phyloP scores from a whole-genome alignment of 2,888 invertebrate species.

The Elmis aenea region DNA sequence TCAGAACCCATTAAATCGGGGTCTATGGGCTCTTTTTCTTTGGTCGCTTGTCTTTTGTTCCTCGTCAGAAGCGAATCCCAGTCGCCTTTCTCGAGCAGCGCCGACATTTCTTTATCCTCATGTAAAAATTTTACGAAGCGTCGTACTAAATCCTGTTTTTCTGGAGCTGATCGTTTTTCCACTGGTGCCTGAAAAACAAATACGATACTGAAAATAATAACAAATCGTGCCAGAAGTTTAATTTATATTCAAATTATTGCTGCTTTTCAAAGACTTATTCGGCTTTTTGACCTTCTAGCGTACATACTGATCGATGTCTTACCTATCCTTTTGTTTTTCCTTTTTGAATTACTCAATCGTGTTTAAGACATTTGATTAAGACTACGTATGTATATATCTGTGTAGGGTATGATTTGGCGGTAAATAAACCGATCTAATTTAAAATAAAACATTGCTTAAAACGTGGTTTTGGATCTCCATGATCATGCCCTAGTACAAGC shows the following conservation, averaged over 20 bases:
- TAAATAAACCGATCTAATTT: too few species aligned
- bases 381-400: too few species aligned
- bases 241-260: not conserved
- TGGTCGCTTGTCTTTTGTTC: constrained; percentile 21
- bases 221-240: too few species aligned
- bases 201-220: not conserved
- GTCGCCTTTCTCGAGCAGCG: not conserved
- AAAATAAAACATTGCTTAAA: too few species aligned
- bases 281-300: not conserved
- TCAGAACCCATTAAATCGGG: constrained; percentile 14
- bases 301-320: too few species aligned
- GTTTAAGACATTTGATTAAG: too few species aligned
- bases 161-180: constrained; percentile 1
- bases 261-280: constrained; percentile 2
- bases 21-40: constrained; percentile 13
- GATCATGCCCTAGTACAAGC: too few species aligned
- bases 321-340: too few species aligned
- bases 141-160: constrained; percentile 30
- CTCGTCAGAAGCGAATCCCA: constrained; percentile 10
- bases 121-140: constrained; percentile 39
- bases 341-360: too few species aligned
- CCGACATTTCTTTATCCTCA: constrained; percentile 36
- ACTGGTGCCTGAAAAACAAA: constrained; percentile 8
- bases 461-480: too few species aligned
- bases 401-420: too few species aligned